phyloP scores from a whole-genome alignment of 2,888 invertebrate species.

The Diachrysia chrysitis region DNA sequence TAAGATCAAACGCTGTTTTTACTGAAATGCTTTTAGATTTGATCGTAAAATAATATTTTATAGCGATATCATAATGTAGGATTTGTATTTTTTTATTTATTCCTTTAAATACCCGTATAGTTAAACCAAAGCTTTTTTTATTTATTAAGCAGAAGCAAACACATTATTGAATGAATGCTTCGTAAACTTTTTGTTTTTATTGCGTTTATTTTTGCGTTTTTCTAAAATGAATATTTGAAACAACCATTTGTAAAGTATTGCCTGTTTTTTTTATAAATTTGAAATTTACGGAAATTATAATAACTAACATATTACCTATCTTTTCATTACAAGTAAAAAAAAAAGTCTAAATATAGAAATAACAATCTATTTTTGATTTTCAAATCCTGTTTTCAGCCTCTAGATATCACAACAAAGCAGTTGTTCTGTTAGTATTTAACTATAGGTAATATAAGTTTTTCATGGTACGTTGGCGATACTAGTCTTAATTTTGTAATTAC shows the following conservation, averaged over 20 bases:
- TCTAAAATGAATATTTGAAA: background rate
- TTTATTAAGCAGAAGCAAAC: slow-evolving; percentile 56
- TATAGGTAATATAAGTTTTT: slow-evolving; percentile 33
- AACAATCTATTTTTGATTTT: background rate
- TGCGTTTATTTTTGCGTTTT: slow-evolving; percentile 5
- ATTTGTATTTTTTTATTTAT: slow-evolving; percentile 66
- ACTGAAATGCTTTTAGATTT: slow-evolving; percentile 48
- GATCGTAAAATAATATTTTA: slow-evolving; percentile 39
- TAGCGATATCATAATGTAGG: slow-evolving; percentile 43
- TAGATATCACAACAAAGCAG: background rate
- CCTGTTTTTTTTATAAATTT: background rate
- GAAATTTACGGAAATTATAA: no score
- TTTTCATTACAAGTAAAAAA: background rate
- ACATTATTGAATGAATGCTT: slow-evolving; percentile 36
- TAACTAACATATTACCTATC: no score
- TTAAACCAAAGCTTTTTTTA: slow-evolving; percentile 82
- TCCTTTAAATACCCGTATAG: slow-evolving; percentile 62
- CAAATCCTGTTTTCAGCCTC: background rate
- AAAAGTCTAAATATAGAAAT: background rate
- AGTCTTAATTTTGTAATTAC: slow-evolving; percentile 63
- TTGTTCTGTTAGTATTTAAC: slow-evolving; percentile 20
- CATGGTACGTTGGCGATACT: slow-evolving; percentile 57
- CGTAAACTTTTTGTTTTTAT: background rate
- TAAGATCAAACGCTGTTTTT: slow-evolving; percentile 46
- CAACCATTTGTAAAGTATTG: background rate